Evolutionary conservation across 2,113 vertebrate genomes (phyloP), one percentile per base, ranked within the genome.

Genomic region (Isurus oxyrinchus): DNA sequence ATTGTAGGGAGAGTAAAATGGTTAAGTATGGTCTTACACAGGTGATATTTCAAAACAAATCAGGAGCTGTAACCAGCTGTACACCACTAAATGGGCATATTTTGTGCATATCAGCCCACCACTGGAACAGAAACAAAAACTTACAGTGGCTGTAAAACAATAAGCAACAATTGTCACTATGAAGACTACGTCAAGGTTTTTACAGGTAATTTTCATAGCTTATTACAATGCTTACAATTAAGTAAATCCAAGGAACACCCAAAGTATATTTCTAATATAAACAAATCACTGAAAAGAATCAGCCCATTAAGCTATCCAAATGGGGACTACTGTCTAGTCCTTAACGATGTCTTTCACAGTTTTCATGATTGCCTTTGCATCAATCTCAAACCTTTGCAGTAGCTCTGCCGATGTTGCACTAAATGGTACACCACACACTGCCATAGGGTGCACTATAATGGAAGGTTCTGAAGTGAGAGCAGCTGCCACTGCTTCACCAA

Each of bases 381-480:
- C 99, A 0, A 99, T 99, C 97, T 98, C 98, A 35, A 99, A 99
- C 98, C 99, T 98, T 97, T 98, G 98, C 96, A 99, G 98, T 96
- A 99, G 98, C 98, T 99, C 99, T 0, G 98, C 97, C 0, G 99
- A 98, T 97, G 99, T 99, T 97, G 98, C 99, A 0, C 99, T 98
- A 96, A 98, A 98, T 3, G 99, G 98, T 49, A 99, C 97, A 0
- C 98, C 98, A 96, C 98, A 97, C 53, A 99, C 99, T 0, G 99
- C 99, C 97, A 99, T 97, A 76, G 98, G 98, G 3, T 97, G 97
- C 96, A 99, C 97, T 0, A 96, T 98, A 97, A 99, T 96, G 0
- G 98, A 98, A 0, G 98, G 98, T 97, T 99, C 99, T 0, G 98
- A 98, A 96, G 98, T 97, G 0, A 99, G 97, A 0, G 98, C 98